Conservation (phyloP, 2,113 vertebrate genomes). For the Rhinolophus sinicus region DNA sequence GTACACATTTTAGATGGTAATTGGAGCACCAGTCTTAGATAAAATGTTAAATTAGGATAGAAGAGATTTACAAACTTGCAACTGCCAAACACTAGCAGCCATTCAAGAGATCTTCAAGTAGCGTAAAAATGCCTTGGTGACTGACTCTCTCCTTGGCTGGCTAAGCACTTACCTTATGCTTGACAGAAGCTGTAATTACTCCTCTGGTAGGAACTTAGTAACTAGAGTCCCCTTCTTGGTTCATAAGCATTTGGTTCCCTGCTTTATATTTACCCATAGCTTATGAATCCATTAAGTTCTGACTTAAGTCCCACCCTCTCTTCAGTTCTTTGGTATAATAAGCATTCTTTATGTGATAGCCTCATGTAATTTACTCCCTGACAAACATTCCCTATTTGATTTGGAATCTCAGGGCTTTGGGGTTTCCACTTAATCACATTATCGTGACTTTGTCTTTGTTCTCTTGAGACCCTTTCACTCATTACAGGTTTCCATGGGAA, state of each 20-base stretch:
- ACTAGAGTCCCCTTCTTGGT: background rate
- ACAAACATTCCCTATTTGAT: background rate
- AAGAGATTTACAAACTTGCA: background rate
- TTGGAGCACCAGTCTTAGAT: background rate
- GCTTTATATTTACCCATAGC: background rate
- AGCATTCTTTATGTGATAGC: background rate
- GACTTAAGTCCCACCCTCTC: background rate
- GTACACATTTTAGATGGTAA: background rate
- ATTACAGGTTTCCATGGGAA: background rate
- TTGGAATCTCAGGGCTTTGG: background rate
- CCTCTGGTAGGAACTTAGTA: background rate
- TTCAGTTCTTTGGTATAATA: constrained; percentile 23
- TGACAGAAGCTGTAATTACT: background rate
- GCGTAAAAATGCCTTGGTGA: background rate
- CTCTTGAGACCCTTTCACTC: background rate
- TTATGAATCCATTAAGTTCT: background rate
- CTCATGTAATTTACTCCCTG: background rate
- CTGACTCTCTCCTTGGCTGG: background rate
- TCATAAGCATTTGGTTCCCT: background rate
- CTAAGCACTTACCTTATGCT: background rate
- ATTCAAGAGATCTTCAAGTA: background rate
- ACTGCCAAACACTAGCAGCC: background rate
- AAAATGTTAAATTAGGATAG: background rate
- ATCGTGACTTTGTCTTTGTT: background rate
- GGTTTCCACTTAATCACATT: background rate